These are phyloP conservation scores for Spodoptera frugiperda DNA, from an alignment of 1,140 invertebrate species.

Conservation along the genomic window DNA sequence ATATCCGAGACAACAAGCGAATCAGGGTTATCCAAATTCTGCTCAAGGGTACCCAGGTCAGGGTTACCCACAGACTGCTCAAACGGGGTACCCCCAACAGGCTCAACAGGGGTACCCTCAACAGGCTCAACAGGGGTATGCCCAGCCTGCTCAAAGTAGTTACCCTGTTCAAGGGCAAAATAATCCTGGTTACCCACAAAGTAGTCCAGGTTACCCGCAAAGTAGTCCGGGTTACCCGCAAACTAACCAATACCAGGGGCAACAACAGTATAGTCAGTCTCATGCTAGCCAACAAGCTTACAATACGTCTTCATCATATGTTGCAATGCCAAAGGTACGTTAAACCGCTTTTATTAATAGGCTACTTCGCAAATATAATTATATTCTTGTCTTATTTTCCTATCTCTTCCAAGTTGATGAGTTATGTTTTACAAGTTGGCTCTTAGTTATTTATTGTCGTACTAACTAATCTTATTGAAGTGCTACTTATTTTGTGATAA, in stretches of 20 bases:
- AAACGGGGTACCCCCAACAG: conserved; percentile 62
- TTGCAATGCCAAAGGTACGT: conserved; percentile 70
- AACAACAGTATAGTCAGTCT: conserved; percentile 58
- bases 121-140: conserved; percentile 58
- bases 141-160: conserved; percentile 52
- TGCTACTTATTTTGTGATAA: conserved; percentile 74
- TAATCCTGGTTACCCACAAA: conserved; percentile 47
- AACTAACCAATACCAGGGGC: conserved; percentile 56
- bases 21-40: conserved; percentile 54
- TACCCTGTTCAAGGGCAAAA: conserved; percentile 47
- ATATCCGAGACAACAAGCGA: conserved; percentile 56
- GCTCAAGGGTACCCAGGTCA: conserved; percentile 50
- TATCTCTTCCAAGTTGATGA: not conserved
- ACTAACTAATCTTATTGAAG: conserved; percentile 57
- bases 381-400: not conserved
- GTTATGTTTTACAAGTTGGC: not conserved
- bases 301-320: conserved; percentile 61
- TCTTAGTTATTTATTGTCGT: conserved; percentile 48
- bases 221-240: conserved; percentile 51
- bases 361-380: conserved; percentile 22
- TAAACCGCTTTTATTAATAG: conserved; percentile 33
- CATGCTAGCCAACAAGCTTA: conserved; percentile 63
- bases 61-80: conserved; percentile 60
- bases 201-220: conserved; percentile 17
- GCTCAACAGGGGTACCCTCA: conserved; percentile 62